Conservation (phyloP, 2,113 vertebrate species). For the Oryzias melastigma region DNA sequence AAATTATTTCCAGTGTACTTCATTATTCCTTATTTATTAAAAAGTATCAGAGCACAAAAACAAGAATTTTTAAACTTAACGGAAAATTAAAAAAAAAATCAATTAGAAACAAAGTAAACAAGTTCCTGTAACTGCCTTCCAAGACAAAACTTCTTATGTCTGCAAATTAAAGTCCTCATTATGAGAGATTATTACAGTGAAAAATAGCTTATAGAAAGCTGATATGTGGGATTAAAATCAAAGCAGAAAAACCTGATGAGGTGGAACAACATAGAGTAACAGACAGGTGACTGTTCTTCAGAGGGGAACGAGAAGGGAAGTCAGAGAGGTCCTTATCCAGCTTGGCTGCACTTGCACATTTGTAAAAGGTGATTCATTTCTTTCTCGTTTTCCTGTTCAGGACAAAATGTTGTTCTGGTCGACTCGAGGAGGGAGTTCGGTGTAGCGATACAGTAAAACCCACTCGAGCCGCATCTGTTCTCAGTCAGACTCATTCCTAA, state of each 20-base stretch:
- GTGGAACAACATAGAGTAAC: conserved; percentile 35
- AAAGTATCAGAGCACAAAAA: background rate
- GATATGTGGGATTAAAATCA: background rate
- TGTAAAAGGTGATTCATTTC: conserved; percentile 66
- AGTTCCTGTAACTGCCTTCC: no score
- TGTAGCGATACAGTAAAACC: conserved; percentile 61
- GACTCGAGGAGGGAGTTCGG: conserved; percentile 44
- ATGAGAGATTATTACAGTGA: no score
- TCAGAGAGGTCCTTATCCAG: conserved; percentile 40
- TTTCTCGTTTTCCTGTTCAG: conserved; percentile 65
- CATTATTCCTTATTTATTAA: background rate
- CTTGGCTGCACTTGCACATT: conserved; percentile 40
- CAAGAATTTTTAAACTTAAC: background rate
- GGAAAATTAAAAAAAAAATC: background rate
- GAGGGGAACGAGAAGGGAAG: conserved; percentile 38
- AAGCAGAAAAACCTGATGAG: conserved; percentile 33
- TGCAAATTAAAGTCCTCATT: no score
- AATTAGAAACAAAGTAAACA: no score
- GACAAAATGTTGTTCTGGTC: conserved; percentile 44
- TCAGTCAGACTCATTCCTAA: conserved; percentile 59
- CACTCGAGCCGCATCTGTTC: conserved; percentile 62
- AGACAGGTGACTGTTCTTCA: conserved; percentile 51
- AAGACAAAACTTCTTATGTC: no score
- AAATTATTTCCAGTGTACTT: conserved; percentile 21
- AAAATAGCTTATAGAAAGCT: no score